A percentile compares a stretch with the other conserved stretches of the same genome.
Conservation (phyloP, 2,113 vertebrate genomes). For the Pithys albifrons region DNA sequence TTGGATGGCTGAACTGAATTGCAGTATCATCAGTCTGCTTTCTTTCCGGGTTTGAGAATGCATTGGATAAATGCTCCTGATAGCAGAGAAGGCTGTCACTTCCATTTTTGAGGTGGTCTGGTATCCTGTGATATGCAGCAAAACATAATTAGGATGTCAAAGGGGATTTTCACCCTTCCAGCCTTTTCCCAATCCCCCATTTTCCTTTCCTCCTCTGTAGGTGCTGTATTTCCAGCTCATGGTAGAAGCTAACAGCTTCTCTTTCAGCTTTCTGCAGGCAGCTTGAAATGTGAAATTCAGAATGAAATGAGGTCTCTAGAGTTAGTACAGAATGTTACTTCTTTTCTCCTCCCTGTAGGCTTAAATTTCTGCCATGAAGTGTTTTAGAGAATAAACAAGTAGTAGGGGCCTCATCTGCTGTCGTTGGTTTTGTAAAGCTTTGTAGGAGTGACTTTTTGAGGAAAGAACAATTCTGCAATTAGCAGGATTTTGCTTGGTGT, state of each 20-base stretch:
- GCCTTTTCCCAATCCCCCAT: background rate
- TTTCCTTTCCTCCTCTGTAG: background rate
- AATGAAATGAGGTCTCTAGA: background rate
- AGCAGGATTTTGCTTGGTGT: conserved; percentile 37
- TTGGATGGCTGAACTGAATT: background rate
- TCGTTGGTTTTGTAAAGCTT: background rate
- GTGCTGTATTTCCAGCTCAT: background rate
- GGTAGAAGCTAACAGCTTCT: background rate
- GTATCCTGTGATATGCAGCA: background rate
- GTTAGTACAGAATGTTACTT: background rate
- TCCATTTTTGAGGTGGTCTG: background rate
- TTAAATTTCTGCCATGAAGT: background rate
- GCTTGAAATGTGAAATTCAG: conserved; percentile 23
- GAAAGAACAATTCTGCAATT: conserved; percentile 54
- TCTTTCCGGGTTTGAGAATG: background rate
- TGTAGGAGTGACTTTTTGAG: conserved; percentile 5
- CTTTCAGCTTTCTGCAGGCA: background rate
- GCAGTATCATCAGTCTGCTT: background rate
- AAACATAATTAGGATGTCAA: background rate
- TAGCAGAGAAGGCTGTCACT: background rate
- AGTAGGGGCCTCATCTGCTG: background rate
- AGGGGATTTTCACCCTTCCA: conserved; percentile 20
- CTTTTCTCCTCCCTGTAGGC: background rate
- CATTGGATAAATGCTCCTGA: background rate
- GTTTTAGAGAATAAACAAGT: conserved; percentile 15